phyloP scores from a whole-genome alignment of 2,888 invertebrate genomes.

The Morpho achilles region DNA sequence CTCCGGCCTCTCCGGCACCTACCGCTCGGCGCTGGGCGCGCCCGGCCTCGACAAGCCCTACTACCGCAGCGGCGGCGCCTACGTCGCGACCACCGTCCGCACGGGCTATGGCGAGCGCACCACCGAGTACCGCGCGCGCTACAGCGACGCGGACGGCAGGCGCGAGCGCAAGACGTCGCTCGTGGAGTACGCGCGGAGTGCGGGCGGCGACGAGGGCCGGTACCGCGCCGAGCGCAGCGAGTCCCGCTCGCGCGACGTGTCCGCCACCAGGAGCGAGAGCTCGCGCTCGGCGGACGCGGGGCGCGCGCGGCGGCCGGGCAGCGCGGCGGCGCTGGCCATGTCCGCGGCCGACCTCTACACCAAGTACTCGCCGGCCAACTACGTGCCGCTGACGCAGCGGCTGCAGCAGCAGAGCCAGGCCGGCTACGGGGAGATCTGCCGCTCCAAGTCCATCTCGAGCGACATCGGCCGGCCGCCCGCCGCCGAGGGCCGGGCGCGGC shows the following conservation, averaged over 20 bases:
- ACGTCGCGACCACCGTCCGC: slow-evolving; percentile 54
- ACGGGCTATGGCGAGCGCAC: slow-evolving; percentile 55
- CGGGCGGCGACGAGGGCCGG: slow-evolving; percentile 62
- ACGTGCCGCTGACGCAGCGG: slow-evolving; percentile 80
- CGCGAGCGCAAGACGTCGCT: slow-evolving; percentile 61
- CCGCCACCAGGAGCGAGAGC: slow-evolving; percentile 76
- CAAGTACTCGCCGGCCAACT: slow-evolving; percentile 87
- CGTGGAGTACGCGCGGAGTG: slow-evolving; percentile 55
- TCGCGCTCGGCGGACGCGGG: slow-evolving; percentile 63
- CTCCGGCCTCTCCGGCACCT: slow-evolving; percentile 71
- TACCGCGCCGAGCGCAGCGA: slow-evolving; percentile 66
- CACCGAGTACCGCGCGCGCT: slow-evolving; percentile 61
- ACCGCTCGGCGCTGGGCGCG: slow-evolving; percentile 62
- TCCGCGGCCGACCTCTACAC: slow-evolving; percentile 84
- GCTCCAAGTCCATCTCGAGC: slow-evolving; percentile 79
- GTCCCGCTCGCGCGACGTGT: slow-evolving; percentile 74
- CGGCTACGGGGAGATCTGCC: slow-evolving; percentile 56
- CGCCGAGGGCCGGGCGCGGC: slow-evolving; percentile 53
- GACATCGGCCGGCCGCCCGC: slow-evolving; percentile 77
- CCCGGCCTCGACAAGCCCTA: slow-evolving; percentile 77
- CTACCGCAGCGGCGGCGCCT: slow-evolving; percentile 68
- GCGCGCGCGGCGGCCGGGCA: slow-evolving; percentile 65
- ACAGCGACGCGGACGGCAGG: slow-evolving; percentile 62
- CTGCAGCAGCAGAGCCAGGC: slow-evolving; percentile 54
- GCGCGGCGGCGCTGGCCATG: slow-evolving; percentile 75